A percentile compares a stretch with the other conserved stretches of the same genome.
Conservation (phyloP, 2,888 invertebrate species). For the Apamea sordens region DNA sequence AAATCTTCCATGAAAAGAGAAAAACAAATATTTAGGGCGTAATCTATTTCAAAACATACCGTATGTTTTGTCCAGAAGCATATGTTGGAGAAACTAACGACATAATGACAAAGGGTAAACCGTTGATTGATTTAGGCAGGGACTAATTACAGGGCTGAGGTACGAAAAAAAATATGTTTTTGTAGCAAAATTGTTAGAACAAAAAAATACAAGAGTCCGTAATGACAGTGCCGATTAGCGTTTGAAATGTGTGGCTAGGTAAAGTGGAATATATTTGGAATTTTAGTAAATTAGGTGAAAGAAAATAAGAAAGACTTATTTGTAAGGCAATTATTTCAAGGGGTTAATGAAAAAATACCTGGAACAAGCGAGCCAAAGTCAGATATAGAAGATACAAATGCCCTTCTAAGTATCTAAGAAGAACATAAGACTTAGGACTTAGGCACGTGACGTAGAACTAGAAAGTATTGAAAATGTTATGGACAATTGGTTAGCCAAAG, state of each 20-base stretch:
- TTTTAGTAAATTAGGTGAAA: constrained; percentile 2
- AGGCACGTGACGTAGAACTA: background rate
- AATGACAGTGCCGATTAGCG: constrained; percentile 64
- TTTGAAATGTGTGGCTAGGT: constrained; percentile 33
- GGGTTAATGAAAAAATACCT: background rate
- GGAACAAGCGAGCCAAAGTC: too few species aligned
- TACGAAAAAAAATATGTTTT: constrained; percentile 58
- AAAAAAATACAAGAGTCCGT: constrained; percentile 51
- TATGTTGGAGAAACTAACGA: constrained; percentile 63
- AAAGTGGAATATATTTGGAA: constrained; percentile 12
- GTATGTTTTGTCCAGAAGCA: constrained; percentile 44
- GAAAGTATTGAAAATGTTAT: background rate
- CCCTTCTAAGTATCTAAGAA: too few species aligned
- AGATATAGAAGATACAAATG: too few species aligned
- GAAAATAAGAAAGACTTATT: background rate
- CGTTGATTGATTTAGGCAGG: constrained; percentile 67
- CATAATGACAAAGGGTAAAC: constrained; percentile 64
- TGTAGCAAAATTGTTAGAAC: constrained; percentile 51
- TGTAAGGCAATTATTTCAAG: background rate
- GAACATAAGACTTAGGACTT: too few species aligned
- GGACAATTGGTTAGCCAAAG: background rate
- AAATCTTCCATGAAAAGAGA: background rate
- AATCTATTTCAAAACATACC: constrained; percentile 23
- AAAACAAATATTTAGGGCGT: constrained; percentile 3
- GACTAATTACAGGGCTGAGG: constrained; percentile 64